Evolutionary conservation across 2,888 invertebrate genomes (phyloP).

Genomic region (Gymnocheta viridis): DNA sequence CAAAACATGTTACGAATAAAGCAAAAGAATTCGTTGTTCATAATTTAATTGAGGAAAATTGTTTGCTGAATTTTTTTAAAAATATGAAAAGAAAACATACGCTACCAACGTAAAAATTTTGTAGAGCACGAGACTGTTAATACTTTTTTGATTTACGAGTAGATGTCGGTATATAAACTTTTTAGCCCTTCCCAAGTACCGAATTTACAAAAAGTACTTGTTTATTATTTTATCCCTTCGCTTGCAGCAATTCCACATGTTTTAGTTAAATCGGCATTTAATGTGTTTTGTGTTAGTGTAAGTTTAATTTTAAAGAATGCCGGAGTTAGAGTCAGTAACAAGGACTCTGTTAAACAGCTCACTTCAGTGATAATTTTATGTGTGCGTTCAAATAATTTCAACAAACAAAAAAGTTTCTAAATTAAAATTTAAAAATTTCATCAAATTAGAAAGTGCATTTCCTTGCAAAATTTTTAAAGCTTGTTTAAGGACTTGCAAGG

Average conservation of each 20-base stretch:
- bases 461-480: not conserved
- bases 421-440: not conserved
- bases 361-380: conserved; percentile 41
- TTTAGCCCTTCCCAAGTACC: not conserved
- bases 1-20: too few species aligned
- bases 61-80: too few species aligned
- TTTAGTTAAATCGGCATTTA: conserved; percentile 35
- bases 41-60: too few species aligned
- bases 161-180: too few species aligned
- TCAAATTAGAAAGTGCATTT: conserved; percentile 9
- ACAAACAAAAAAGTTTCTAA: not conserved
- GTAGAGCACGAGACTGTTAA: too few species aligned
- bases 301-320: conserved; percentile 40
- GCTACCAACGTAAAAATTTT: too few species aligned
- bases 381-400: conserved; percentile 15
- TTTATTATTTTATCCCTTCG: conserved; percentile 49
- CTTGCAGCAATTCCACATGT: not conserved
- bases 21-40: too few species aligned
- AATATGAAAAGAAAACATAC: too few species aligned
- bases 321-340: conserved; percentile 63
- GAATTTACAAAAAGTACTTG: not conserved
- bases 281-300: conserved; percentile 43
- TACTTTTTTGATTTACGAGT: too few species aligned
- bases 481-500: not conserved
- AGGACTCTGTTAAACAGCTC: conserved; percentile 66